Conservation (phyloP, 1,140 invertebrate species). For the Aricia agestis region DNA sequence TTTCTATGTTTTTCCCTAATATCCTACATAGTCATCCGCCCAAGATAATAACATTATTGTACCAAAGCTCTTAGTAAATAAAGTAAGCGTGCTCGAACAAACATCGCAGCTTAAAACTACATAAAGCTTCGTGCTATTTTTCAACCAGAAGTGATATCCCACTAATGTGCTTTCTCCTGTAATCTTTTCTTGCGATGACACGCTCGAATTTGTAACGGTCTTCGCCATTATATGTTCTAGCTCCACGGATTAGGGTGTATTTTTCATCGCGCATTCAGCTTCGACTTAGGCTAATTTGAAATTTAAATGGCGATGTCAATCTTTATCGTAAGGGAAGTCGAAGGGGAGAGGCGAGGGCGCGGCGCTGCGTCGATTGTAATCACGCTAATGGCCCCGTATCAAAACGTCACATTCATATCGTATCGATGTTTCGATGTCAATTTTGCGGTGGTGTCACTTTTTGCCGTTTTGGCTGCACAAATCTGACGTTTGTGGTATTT, state of each 20-base stretch:
- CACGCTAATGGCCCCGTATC: conserved; percentile 74
- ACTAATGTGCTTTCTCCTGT: conserved; percentile 72
- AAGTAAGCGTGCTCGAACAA: conserved; percentile 48
- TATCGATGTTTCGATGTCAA: conserved; percentile 66
- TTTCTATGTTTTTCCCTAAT: no score
- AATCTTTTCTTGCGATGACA: conserved; percentile 73
- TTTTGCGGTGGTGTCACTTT: conserved; percentile 47
- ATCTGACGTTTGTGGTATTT: conserved; percentile 4
- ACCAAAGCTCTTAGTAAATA: not conserved
- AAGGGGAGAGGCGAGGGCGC: conserved; percentile 61
- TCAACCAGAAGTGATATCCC: conserved; percentile 65
- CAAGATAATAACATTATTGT: no score
- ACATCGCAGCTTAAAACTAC: conserved; percentile 48
- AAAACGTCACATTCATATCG: conserved; percentile 71
- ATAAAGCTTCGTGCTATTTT: conserved; percentile 66
- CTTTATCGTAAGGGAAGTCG: conserved; percentile 72
- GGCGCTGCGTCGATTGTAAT: conserved; percentile 72
- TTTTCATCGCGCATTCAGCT: conserved; percentile 38
- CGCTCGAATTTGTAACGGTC: conserved; percentile 45
- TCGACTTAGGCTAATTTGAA: conserved; percentile 66
- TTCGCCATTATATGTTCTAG: conserved; percentile 42
- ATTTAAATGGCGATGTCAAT: conserved; percentile 69
- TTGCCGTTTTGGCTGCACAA: conserved; percentile 28
- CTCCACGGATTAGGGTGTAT: conserved; percentile 36
- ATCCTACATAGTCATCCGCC: no score